These are phyloP conservation scores for Lophius piscatorius DNA, from an alignment of 2,113 vertebrate species.

Conservation along the genomic window DNA sequence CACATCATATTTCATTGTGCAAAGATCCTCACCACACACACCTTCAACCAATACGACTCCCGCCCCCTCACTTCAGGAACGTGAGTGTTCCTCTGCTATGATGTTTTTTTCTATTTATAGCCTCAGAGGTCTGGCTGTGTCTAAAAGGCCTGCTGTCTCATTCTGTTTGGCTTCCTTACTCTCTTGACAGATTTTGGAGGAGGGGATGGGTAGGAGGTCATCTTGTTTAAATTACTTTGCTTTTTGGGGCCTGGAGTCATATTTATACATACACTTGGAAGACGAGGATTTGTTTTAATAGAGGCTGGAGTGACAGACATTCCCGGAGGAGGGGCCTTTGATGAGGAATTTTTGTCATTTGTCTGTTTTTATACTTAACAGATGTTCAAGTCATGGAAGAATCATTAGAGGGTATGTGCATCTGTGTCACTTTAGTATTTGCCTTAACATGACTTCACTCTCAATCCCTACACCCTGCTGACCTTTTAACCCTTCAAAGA, in stretches of 20 bases:
- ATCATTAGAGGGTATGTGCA: constrained; percentile 7
- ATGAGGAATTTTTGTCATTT: not conserved
- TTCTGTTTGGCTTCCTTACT: constrained; percentile 57
- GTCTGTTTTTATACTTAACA: constrained; percentile 2
- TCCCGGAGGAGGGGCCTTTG: not conserved
- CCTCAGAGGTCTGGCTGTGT: constrained; percentile 27
- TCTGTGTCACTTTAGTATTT: not conserved
- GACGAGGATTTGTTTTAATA: constrained; percentile 26
- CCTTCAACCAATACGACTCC: constrained; percentile 10
- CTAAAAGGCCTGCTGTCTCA: constrained; percentile 43
- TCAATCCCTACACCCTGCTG: constrained; percentile 7
- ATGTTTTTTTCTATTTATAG: constrained; percentile 72
- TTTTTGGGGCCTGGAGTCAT: constrained; percentile 14
- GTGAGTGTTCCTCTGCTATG: constrained; percentile 49
- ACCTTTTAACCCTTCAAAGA: constrained; percentile 28
- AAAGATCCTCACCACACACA: too few relatives aligned
- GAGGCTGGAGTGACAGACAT: not conserved
- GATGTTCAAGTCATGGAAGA: constrained; percentile 2
- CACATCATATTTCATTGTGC: too few relatives aligned
- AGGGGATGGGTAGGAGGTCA: constrained; percentile 4
- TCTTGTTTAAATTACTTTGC: constrained; percentile 34
- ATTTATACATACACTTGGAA: constrained; percentile 12
- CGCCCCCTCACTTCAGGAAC: constrained; percentile 31
- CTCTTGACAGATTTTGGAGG: constrained; percentile 31
- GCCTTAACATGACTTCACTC: constrained; percentile 2